A percentile compares a stretch with the other conserved stretches of the same genome.
These are phyloP conservation scores for Rhabdomys dilectus DNA, from an alignment of 2,113 vertebrate genomes.

Conservation along the genomic window DNA sequence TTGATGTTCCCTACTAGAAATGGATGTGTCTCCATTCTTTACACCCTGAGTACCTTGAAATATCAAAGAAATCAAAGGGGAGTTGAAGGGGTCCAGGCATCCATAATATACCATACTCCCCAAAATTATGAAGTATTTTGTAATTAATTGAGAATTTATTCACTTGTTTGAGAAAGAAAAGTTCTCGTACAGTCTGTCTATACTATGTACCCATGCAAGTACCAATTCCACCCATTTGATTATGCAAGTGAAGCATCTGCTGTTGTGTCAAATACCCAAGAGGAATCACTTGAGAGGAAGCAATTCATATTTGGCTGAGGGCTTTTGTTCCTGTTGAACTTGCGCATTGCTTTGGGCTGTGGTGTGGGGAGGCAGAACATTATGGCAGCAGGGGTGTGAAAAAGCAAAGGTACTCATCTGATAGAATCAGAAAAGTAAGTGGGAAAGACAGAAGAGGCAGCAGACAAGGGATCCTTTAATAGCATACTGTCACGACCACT, in stretches of 20 bases:
- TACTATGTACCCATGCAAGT: too few relatives aligned
- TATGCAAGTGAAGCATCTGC: not conserved
- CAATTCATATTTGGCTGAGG: not conserved
- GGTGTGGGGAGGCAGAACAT: not conserved
- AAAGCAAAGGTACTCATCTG: not conserved
- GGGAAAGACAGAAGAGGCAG: not conserved
- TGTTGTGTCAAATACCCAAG: not conserved
- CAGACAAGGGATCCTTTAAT: not conserved
- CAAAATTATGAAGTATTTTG: not conserved
- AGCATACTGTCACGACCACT: too few relatives aligned
- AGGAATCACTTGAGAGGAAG: not conserved
- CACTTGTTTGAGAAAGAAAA: conserved; percentile 11
- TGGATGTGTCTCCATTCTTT: not conserved
- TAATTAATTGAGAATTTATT: not conserved
- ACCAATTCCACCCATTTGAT: not conserved
- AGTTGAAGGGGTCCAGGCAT: not conserved
- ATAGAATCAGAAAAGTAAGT: not conserved
- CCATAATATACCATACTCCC: too few relatives aligned
- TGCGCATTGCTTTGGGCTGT: not conserved
- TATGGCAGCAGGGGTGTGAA: too few relatives aligned
- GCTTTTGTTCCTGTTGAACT: not conserved
- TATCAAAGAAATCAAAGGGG: not conserved
- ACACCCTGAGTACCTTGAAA: not conserved
- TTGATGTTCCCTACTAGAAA: not conserved
- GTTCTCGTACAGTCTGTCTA: not conserved